A percentile compares a stretch with the other conserved stretches of the same genome.
Evolutionary conservation across 2,113 vertebrate species (phyloP).

Genomic region (Myiozetetes cayanensis): DNA sequence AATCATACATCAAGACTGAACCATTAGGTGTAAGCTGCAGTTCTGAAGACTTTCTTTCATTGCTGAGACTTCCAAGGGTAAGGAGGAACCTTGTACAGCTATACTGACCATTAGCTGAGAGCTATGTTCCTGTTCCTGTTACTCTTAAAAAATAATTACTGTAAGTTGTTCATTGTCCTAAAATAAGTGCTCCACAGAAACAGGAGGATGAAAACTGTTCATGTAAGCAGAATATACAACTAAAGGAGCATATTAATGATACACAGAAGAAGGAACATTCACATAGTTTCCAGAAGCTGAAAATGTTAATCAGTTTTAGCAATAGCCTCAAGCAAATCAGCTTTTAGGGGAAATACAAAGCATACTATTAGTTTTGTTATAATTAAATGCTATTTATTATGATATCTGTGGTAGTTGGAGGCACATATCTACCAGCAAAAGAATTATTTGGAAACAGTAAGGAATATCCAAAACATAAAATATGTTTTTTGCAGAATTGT

Average conservation of each 20-base stretch:
- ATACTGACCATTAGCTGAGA: neutral
- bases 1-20: neutral
- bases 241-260: neutral
- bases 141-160: neutral
- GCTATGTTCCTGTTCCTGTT: neutral
- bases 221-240: neutral
- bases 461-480: neutral
- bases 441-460: neutral
- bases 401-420: neutral
- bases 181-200: neutral
- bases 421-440: neutral
- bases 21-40: neutral
- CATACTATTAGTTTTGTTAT: neutral
- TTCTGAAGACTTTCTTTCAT: neutral
- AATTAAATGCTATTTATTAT: neutral
- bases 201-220: neutral
- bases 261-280: neutral
- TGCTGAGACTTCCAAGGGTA: neutral
- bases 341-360: neutral
- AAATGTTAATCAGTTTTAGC: neutral
- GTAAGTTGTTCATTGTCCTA: neutral
- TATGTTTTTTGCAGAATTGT: neutral
- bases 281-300: neutral
- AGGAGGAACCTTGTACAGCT: neutral
- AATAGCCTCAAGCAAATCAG: neutral